Evolutionary conservation across 2,888 invertebrate genomes (phyloP).

Genomic region (Eristalinus sepulchralis): DNA sequence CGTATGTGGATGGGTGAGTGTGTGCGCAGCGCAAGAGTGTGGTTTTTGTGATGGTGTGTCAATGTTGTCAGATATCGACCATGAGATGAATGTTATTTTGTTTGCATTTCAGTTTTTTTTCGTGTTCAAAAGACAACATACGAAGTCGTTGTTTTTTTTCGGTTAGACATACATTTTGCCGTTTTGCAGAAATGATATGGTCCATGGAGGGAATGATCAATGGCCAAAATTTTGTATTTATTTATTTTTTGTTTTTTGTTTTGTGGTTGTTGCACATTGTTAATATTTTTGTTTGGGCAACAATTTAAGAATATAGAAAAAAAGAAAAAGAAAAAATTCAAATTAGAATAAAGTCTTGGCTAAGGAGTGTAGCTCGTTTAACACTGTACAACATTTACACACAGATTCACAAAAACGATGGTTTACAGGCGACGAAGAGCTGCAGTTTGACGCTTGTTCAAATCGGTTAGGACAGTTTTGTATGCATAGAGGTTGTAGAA

Average conservation of each 20-base stretch:
- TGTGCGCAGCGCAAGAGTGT: constrained; percentile 32
- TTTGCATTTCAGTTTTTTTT: constrained; percentile 8
- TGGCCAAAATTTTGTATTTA: not conserved
- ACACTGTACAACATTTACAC: constrained; percentile 68
- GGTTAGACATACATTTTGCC: constrained; percentile 62
- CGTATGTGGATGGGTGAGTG: constrained; percentile 47
- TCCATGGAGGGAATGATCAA: constrained; percentile 49
- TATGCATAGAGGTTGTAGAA: constrained; percentile 23
- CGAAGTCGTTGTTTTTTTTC: constrained; percentile 24
- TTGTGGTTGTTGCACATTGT: constrained; percentile 53
- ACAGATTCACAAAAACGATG: constrained; percentile 60
- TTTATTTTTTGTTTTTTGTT: constrained; percentile 11
- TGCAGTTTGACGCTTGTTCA: constrained; percentile 21
- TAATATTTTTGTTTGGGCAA: constrained; percentile 34
- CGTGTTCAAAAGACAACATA: constrained; percentile 23
- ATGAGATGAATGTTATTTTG: constrained; percentile 39
- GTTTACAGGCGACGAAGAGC: constrained; percentile 55
- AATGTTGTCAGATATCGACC: constrained; percentile 45
- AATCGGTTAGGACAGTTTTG: constrained; percentile 14
- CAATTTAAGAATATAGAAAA: constrained; percentile 29
- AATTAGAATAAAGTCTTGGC: constrained; percentile 52
- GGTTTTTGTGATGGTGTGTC: constrained; percentile 45
- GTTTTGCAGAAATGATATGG: constrained; percentile 65
- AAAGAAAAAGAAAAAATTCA: constrained; percentile 42
- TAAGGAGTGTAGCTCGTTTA: constrained; percentile 40